Evolutionary conservation across 2,888 invertebrate species (phyloP).

Genomic region (Magallana nippona): DNA sequence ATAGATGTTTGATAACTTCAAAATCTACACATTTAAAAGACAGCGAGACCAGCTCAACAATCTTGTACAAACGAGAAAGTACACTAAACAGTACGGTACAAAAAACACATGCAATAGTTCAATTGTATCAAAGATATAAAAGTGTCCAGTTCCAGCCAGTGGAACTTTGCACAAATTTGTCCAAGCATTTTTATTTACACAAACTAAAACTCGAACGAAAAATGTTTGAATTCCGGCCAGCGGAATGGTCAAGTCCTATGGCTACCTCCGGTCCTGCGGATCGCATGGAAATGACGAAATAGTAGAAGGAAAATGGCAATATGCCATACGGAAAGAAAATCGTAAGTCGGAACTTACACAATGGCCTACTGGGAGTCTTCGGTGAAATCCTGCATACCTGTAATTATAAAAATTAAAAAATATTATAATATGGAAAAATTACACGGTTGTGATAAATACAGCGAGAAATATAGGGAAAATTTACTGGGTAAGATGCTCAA

Average conservation of each 20-base stretch:
- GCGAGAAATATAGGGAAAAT: too few relatives aligned
- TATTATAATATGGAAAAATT: neutral
- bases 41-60: constrained; percentile 7
- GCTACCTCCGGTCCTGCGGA: constrained; percentile 55
- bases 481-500: too few relatives aligned
- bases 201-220: constrained; percentile 10
- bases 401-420: constrained; percentile 45
- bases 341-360: constrained; percentile 71
- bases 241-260: constrained; percentile 43
- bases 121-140: constrained; percentile 37
- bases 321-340: constrained; percentile 71
- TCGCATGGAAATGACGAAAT: constrained; percentile 42
- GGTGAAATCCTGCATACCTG: constrained; percentile 63
- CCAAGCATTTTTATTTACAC: constrained; percentile 32
- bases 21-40: constrained; percentile 23
- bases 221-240: constrained; percentile 47
- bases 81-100: constrained; percentile 1
- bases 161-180: constrained; percentile 35
- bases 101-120: neutral
- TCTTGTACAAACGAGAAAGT: constrained; percentile 20
- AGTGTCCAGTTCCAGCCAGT: constrained; percentile 35
- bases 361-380: constrained; percentile 73
- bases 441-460: neutral
- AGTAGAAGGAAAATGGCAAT: constrained; percentile 68
- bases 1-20: constrained; percentile 32